These are phyloP conservation scores for Drosophila nikananu DNA, from an alignment of 1,140 invertebrate genomes.

Conservation along the genomic window DNA sequence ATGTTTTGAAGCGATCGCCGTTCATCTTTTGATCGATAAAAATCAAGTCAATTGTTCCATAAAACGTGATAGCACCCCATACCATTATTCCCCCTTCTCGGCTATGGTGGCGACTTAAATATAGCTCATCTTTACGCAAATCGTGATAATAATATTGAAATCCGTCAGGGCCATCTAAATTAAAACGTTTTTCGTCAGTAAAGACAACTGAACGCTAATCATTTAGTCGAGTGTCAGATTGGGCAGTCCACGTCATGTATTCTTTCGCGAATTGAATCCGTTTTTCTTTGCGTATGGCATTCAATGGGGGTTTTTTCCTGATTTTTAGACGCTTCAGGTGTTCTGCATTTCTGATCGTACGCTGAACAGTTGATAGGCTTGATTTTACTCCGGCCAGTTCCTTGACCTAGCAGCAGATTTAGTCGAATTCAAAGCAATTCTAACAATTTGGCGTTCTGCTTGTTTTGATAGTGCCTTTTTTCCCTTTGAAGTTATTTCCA, in stretches of 20 bases:
- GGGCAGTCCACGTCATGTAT: conserved; percentile 26
- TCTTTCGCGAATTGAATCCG: conserved; percentile 29
- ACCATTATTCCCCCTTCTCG: conserved; percentile 19
- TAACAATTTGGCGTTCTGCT: no score
- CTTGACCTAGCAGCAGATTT: conserved; percentile 20
- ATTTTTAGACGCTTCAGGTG: conserved; percentile 35
- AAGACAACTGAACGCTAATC: conserved; percentile 35
- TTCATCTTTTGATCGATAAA: conserved; percentile 9
- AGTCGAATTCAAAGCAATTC: conserved; percentile 15
- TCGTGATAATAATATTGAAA: conserved; percentile 28
- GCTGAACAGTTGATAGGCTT: conserved; percentile 33
- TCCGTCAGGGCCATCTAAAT: conserved; percentile 6
- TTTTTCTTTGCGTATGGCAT: conserved; percentile 28
- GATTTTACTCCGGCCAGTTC: conserved; percentile 29
- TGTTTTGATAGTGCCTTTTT: no score
- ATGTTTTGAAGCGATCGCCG: conserved; percentile 28
- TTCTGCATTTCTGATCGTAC: conserved; percentile 36
- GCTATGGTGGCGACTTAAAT: conserved; percentile 24
- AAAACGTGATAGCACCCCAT: no score
- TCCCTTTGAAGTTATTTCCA: background rate
- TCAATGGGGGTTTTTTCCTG: background rate
- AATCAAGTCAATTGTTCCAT: no score
- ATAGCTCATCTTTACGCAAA: conserved; percentile 27
- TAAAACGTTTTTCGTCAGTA: conserved; percentile 36
- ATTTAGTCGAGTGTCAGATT: conserved; percentile 33